Evolutionary conservation across 1,140 invertebrate species (phyloP).

Genomic region (Aphis gossypii): DNA sequence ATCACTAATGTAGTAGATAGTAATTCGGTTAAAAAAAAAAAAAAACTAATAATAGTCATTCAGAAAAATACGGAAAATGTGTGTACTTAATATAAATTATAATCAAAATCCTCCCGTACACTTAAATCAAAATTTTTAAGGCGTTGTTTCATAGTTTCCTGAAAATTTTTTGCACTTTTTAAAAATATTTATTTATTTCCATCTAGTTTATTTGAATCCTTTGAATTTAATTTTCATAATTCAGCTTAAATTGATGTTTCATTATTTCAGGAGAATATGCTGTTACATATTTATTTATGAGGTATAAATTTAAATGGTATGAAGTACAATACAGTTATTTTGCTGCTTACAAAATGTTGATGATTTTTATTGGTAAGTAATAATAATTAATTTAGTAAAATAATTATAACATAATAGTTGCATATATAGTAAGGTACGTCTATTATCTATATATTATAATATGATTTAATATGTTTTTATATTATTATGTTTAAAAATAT

Average conservation of each 20-base stretch:
- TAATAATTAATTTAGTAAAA: neutral
- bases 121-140: neutral
- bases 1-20: neutral
- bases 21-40: too few species aligned
- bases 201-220: neutral
- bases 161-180: neutral
- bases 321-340: slow-evolving; percentile 60
- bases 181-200: neutral
- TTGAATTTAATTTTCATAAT: neutral
- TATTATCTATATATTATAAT: too few species aligned
- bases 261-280: slow-evolving; percentile 60
- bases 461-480: neutral
- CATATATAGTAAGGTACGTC: too few species aligned
- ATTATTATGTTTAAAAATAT: neutral
- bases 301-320: slow-evolving; percentile 60
- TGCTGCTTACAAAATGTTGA: slow-evolving; percentile 60
- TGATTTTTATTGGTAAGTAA: slow-evolving; percentile 57
- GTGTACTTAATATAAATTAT: neutral
- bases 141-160: neutral
- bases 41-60: neutral
- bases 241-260: neutral
- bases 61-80: neutral
- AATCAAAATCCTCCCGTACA: neutral
- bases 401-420: too few species aligned
- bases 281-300: slow-evolving; percentile 60